phyloP scores from a whole-genome alignment of 2,113 vertebrate species.

The Junco hyemalis region DNA sequence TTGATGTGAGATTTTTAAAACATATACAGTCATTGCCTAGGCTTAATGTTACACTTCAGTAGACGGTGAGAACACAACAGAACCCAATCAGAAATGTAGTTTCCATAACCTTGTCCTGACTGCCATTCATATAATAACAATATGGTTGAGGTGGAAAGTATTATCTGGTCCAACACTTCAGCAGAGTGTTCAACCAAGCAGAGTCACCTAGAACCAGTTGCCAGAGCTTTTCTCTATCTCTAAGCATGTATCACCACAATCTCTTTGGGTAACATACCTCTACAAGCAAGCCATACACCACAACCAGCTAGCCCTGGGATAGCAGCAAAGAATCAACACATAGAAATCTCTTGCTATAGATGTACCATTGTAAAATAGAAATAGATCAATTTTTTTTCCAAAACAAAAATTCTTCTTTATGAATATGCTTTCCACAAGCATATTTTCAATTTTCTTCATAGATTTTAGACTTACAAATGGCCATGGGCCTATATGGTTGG shows the following conservation, averaged over 20 bases:
- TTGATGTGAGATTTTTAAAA: neutral
- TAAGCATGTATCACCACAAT: neutral
- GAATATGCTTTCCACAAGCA: neutral
- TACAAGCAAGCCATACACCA: neutral
- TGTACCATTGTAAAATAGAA: neutral
- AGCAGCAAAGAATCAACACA: neutral
- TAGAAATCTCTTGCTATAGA: neutral
- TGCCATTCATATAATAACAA: neutral
- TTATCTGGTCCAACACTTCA: neutral
- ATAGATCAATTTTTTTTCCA: neutral
- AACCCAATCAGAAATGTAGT: neutral
- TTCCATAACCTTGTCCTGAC: neutral
- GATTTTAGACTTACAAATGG: neutral
- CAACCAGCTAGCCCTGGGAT: neutral
- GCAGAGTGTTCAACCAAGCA: neutral
- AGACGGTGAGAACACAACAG: neutral
- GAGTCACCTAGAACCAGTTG: neutral
- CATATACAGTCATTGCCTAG: neutral
- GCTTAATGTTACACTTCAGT: neutral
- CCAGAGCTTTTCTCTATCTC: neutral
- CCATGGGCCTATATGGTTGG: neutral
- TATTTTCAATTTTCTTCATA: neutral
- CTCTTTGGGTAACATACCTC: neutral
- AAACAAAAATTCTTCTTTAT: neutral
- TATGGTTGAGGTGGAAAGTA: neutral